Percentiles rank a stretch among this genome's conserved stretches.
Evolutionary conservation across 2,113 vertebrate species (phyloP).

Genomic region (Etia nguti): DNA sequence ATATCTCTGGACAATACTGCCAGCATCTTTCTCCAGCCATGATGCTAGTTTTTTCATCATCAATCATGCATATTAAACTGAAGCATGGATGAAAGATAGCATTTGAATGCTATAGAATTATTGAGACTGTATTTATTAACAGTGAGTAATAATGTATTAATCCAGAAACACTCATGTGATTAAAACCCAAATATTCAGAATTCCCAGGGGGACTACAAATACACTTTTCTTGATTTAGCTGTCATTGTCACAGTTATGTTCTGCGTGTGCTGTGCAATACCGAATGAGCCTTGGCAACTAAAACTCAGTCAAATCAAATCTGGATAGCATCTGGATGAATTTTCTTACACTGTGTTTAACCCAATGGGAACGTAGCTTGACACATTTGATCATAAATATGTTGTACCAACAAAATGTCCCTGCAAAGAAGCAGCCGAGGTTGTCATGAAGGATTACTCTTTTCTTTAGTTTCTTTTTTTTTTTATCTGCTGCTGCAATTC

Average conservation of each 20-base stretch:
- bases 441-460: neutral
- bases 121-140: neutral
- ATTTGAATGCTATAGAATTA: neutral
- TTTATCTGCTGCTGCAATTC: neutral
- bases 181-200: neutral
- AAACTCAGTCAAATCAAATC: neutral
- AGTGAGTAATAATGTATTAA: neutral
- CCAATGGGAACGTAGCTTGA: neutral
- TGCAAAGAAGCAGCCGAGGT: neutral
- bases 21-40: neutral
- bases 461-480: neutral
- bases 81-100: neutral
- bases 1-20: neutral
- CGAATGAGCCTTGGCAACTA: neutral
- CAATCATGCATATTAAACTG: neutral
- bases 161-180: neutral
- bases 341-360: neutral
- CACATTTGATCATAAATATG: neutral
- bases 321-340: neutral
- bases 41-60: neutral
- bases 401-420: neutral
- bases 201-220: neutral
- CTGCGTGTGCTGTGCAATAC: neutral
- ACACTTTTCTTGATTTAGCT: neutral
- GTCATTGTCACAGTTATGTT: neutral